phyloP scores from a whole-genome alignment of 92 coral and sea anemone species.

The Heliopora coerulea region DNA sequence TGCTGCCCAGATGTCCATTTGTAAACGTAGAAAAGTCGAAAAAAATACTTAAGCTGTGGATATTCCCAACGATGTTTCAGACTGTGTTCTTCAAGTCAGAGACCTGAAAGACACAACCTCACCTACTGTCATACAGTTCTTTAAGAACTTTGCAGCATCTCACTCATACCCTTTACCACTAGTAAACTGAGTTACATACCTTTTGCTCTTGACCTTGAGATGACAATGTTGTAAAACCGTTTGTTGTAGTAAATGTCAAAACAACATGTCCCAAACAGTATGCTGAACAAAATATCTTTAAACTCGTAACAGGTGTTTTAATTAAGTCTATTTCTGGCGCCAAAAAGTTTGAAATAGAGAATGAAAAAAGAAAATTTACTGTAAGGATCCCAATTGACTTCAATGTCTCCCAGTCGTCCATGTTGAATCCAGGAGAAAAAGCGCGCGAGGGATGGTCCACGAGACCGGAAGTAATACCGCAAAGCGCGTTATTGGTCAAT shows the following conservation, averaged over 20 bases:
- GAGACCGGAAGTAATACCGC: no score
- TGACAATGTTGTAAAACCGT: background rate
- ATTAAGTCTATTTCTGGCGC: background rate
- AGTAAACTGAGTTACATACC: background rate
- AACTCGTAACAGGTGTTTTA: slow-evolving; percentile 23
- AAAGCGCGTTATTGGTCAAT: no score
- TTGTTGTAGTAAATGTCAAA: background rate
- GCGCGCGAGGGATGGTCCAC: background rate
- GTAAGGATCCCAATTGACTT: slow-evolving; percentile 20
- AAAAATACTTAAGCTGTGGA: no score
- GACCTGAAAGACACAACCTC: no score
- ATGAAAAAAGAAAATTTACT: slow-evolving; percentile 16
- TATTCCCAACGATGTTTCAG: no score
- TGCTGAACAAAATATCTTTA: slow-evolving; percentile 21
- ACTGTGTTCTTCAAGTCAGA: no score
- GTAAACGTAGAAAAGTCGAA: no score
- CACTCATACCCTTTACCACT: no score
- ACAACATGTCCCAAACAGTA: slow-evolving; percentile 24
- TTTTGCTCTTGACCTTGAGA: background rate
- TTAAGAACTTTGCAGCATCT: no score
- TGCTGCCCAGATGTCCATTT: no score
- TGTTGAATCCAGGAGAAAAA: slow-evolving; percentile 40
- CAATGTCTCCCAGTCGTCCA: slow-evolving; percentile 14
- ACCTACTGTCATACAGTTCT: no score
- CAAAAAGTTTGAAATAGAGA: slow-evolving; percentile 16